These are phyloP conservation scores for Bhutanitis thaidina DNA, from an alignment of 2,888 invertebrate species.

Conservation along the genomic window DNA sequence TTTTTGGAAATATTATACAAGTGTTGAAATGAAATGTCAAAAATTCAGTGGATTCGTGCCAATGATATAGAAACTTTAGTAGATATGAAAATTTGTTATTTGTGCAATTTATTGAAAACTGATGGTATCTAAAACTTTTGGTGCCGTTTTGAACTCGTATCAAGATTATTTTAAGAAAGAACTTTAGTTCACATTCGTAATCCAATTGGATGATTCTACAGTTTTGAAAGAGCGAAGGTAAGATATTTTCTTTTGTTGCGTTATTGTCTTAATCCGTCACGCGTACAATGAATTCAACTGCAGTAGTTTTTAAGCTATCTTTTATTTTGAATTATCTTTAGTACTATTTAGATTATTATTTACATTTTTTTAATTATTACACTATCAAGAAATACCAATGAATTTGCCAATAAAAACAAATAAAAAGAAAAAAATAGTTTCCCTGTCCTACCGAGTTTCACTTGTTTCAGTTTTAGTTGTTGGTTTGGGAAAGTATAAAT, in stretches of 20 bases:
- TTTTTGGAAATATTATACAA: conserved; percentile 29
- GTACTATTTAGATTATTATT: background rate
- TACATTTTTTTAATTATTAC: too few relatives aligned
- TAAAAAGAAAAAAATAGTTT: too few relatives aligned
- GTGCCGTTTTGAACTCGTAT: conserved; percentile 28
- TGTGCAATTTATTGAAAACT: conserved; percentile 40
- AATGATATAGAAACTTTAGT: conserved; percentile 55
- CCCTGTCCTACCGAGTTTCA: too few relatives aligned
- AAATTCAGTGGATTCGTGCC: conserved; percentile 69
- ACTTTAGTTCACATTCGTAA: conserved; percentile 23
- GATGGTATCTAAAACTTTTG: conserved; percentile 36
- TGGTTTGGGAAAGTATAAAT: too few relatives aligned
- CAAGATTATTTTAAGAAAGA: conserved; percentile 26
- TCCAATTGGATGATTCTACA: conserved; percentile 59
- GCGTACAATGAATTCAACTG: conserved; percentile 23
- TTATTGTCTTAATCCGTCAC: conserved; percentile 30
- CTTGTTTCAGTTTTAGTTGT: too few relatives aligned
- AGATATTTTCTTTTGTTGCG: conserved; percentile 54
- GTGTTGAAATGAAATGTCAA: conserved; percentile 73
- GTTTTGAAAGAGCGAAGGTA: conserved; percentile 58
- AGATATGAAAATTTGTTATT: conserved; percentile 51
- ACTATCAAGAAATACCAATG: too few relatives aligned
- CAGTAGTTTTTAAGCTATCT: background rate
- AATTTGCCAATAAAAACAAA: too few relatives aligned
- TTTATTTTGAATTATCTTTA: background rate